Percentiles rank a stretch among this genome's conserved stretches.
phyloP scores from a whole-genome alignment of 2,113 vertebrate species.

The Sclerurus mexicanus region DNA sequence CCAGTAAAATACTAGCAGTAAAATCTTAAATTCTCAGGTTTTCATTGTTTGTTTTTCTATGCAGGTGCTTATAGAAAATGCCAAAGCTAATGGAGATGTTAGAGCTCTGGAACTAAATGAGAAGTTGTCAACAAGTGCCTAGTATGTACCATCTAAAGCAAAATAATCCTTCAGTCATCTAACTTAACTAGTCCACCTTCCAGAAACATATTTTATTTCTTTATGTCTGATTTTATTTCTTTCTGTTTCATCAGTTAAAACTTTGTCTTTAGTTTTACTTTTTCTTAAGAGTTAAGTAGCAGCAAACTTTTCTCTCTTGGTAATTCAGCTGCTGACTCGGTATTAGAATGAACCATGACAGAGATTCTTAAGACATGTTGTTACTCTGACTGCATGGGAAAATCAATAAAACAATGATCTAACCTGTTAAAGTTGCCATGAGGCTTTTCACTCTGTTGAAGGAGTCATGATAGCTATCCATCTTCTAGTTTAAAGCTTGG shows the following conservation, averaged over 20 bases:
- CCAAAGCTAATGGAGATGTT: constrained; percentile 79
- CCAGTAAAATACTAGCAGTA: not conserved
- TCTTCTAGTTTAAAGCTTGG: not conserved
- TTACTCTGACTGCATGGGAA: not conserved
- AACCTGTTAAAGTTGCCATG: not conserved
- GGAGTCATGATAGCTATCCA: not conserved
- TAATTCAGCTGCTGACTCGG: not conserved
- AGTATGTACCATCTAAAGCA: not conserved
- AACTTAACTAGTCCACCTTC: not conserved
- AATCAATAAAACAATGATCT: not conserved
- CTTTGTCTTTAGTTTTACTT: not conserved
- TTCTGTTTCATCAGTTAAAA: not conserved
- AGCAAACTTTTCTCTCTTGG: not conserved
- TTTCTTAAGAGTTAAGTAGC: not conserved
- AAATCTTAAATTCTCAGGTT: not conserved
- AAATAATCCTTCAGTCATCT: not conserved
- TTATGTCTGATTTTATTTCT: not conserved
- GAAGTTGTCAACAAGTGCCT: constrained; percentile 74
- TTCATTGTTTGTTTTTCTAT: not conserved
- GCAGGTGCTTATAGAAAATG: constrained; percentile 87
- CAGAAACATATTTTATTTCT: not conserved
- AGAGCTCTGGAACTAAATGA: constrained; percentile 82
- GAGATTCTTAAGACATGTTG: not conserved
- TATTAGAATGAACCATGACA: not conserved
- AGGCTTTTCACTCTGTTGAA: not conserved